Evolutionary conservation across 2,113 vertebrate species (phyloP).

Genomic region (Pygathrix nemaeus): DNA sequence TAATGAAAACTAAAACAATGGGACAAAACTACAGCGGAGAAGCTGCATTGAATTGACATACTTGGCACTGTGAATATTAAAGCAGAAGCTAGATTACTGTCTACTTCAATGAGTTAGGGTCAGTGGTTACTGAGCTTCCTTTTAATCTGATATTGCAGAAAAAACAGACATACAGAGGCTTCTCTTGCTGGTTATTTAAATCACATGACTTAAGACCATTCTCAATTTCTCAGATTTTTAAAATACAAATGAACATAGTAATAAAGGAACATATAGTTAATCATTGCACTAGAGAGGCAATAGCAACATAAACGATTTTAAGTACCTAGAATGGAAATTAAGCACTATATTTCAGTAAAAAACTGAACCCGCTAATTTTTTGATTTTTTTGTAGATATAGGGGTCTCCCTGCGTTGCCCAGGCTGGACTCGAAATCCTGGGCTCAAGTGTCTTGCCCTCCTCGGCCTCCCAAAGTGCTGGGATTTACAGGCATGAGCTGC

Average conservation of each 20-base stretch:
- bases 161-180: not conserved
- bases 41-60: not conserved
- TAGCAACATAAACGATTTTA: not conserved
- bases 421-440: too few relatives aligned
- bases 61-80: not conserved
- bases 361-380: not conserved
- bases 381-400: too few relatives aligned
- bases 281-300: not conserved
- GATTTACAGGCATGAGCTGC: too few relatives aligned
- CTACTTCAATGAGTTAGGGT: not conserved
- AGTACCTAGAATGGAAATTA: not conserved
- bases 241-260: not conserved
- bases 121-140: not conserved
- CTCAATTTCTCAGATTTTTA: not conserved
- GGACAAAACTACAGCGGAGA: not conserved
- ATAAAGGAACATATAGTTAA: not conserved
- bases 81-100: not conserved
- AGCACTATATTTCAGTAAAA: not conserved
- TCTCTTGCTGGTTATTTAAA: not conserved
- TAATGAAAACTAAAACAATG: not conserved
- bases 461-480: too few relatives aligned
- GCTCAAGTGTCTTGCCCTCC: too few relatives aligned
- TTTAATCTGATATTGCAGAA: not conserved
- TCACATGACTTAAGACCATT: not conserved
- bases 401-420: too few relatives aligned